Evolutionary conservation across 1,140 invertebrate species (phyloP), one percentile per base, ranked within the genome.

Genomic region (Apis dorsata): DNA sequence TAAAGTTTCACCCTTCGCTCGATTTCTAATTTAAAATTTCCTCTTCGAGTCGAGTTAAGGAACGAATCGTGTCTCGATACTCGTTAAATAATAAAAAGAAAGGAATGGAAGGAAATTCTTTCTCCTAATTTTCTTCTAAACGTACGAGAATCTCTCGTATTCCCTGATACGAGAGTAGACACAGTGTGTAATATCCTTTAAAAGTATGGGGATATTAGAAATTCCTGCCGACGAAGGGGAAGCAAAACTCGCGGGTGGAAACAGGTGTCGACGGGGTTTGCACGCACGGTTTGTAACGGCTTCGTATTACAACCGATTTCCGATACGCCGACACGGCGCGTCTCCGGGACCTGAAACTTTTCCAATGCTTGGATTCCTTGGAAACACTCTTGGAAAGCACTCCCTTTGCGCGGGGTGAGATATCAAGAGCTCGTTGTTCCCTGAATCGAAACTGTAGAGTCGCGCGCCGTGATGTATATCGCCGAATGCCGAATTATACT

Each of bases 261-360:
- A 28, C 51, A 12, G 1, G 19, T 55, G 51, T 72, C 24, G 24
- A 55, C 51, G 10, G 1, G 11, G 11, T n/a, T n/a, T 15, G 24
- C 70, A 21, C n/a, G 24, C 70, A 34, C 34, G 34, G 51, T 72
- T 72, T 72, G 34, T 72, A 55, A 72, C 55, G 17, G 51, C 55
- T 51, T 72, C 70, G 51, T 55, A 57, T 72, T 72, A 28, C 70
- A 55, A 72, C n/a, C 70, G 51, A 72, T 72, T 72, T 72, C 70
- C 70, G 70, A 72, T 72, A 72, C 24, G 19, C 70, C 28, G 70
- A 72, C 70, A 28, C 51, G 51, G 34, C 34, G 34, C 2, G 34
- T 34, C 34, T 1, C 13, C 12, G 2, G 24, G 28, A 17, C 2
- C 17, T n/a, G 24, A n/a, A 72, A 72, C 70, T 72, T 72, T 72